Percentiles rank a stretch among this genome's conserved stretches.
Conservation (phyloP, 2,797 vertebrate genomes). For the Smutsia temminckii region DNA sequence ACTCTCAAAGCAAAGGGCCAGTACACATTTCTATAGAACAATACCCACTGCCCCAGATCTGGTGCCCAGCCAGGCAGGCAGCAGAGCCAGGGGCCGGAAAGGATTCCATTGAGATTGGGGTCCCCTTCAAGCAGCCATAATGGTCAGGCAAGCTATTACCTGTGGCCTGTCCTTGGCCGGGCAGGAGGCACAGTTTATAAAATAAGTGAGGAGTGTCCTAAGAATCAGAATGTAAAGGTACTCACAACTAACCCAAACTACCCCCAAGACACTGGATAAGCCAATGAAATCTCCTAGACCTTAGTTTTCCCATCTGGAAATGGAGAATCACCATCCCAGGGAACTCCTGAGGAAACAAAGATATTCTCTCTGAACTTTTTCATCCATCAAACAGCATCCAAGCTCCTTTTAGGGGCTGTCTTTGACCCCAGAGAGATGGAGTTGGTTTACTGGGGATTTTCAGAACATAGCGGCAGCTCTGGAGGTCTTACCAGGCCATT, state of each 20-base stretch:
- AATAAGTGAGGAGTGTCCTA: background rate
- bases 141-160: background rate
- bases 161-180: background rate
- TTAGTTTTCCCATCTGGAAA: background rate
- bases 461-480: background rate
- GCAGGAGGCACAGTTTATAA: background rate
- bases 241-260: background rate
- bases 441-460: background rate
- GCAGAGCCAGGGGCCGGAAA: background rate
- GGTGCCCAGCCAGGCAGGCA: conserved; percentile 7
- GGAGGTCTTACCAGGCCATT: background rate
- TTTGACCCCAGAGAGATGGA: background rate
- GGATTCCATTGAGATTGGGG: background rate
- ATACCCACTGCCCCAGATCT: conserved; percentile 63
- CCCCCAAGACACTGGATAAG: background rate
- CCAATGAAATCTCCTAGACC: background rate
- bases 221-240: background rate
- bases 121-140: too few species aligned
- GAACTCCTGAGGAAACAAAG: background rate
- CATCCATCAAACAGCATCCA: background rate
- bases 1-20: conserved; percentile 78
- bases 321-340: background rate
- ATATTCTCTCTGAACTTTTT: background rate
- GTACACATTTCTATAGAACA: conserved; percentile 75
- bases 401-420: background rate